Percentiles rank a stretch among this genome's conserved stretches.
Evolutionary conservation across 1,140 invertebrate genomes (phyloP).

Genomic region (Caenorhabditis latens): DNA sequence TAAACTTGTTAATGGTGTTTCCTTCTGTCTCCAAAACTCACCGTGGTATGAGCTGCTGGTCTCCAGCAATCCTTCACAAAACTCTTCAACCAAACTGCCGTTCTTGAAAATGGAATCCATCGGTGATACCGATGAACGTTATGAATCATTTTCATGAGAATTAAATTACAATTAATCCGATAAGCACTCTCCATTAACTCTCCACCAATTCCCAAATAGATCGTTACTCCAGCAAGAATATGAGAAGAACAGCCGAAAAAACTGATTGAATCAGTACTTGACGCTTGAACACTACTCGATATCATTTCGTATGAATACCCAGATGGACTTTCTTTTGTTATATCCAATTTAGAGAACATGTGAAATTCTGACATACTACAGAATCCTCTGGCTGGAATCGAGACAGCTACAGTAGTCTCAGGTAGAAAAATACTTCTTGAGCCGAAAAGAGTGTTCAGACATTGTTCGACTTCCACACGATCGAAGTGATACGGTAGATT

Average conservation of each 20-base stretch:
- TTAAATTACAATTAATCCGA: slow-evolving; percentile 37
- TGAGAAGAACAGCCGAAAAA: neutral
- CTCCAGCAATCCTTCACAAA: neutral
- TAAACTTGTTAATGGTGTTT: too few relatives aligned
- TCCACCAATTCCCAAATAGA: slow-evolving; percentile 49
- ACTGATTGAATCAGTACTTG: slow-evolving; percentile 13
- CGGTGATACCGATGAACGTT: slow-evolving; percentile 19
- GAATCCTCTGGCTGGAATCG: slow-evolving; percentile 20
- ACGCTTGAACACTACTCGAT: slow-evolving; percentile 33
- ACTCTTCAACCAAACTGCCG: neutral
- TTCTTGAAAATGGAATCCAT: slow-evolving; percentile 45
- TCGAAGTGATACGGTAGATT: slow-evolving; percentile 35
- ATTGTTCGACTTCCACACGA: neutral
- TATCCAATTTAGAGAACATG: slow-evolving; percentile 30
- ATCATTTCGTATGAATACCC: slow-evolving; percentile 29
- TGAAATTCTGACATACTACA: slow-evolving; percentile 45
- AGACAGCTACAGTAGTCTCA: slow-evolving; percentile 31
- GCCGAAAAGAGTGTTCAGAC: slow-evolving; percentile 35
- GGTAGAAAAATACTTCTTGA: slow-evolving; percentile 17
- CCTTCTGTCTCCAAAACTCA: neutral
- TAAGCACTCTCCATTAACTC: slow-evolving; percentile 16
- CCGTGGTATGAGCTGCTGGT: neutral
- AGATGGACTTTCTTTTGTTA: neutral
- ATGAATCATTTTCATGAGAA: slow-evolving; percentile 17
- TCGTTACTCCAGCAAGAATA: neutral